These are phyloP conservation scores for Mus pahari DNA, from an alignment of 2,113 vertebrate genomes.

Conservation along the genomic window DNA sequence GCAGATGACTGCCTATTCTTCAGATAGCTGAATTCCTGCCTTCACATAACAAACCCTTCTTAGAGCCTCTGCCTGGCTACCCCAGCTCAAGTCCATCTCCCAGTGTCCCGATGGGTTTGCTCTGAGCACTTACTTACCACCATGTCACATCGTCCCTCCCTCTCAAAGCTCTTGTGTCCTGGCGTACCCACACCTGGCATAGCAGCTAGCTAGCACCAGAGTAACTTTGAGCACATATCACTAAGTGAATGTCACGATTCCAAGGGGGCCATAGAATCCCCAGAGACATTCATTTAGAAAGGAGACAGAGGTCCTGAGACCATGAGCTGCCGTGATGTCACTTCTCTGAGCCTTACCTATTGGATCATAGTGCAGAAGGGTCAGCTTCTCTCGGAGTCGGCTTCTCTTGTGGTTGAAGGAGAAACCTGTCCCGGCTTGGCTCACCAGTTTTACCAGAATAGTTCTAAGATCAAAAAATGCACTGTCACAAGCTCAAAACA, in stretches of 20 bases:
- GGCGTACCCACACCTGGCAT: not conserved
- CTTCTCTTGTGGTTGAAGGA: slow-evolving; percentile 92
- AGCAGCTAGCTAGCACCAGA: not conserved
- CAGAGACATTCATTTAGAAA: not conserved
- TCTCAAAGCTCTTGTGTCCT: not conserved
- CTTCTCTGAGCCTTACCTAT: slow-evolving; percentile 89
- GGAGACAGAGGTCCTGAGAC: not conserved
- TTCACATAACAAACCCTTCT: not conserved
- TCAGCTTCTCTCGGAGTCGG: slow-evolving; percentile 92
- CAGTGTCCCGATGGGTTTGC: not conserved
- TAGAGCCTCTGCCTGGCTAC: not conserved
- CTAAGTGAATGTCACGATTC: not conserved
- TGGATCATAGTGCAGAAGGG: slow-evolving; percentile 94
- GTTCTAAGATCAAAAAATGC: slow-evolving; percentile 85
- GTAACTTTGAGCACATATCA: not conserved
- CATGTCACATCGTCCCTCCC: not conserved
- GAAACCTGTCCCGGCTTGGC: slow-evolving; percentile 94
- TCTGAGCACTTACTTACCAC: not conserved
- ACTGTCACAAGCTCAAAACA: slow-evolving; percentile 48
- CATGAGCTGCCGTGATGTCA: not conserved
- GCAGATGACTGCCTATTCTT: not conserved
- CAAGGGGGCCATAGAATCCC: slow-evolving; percentile 16
- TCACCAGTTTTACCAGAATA: slow-evolving; percentile 95
- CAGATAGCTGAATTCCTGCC: not conserved
- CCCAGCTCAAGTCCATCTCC: not conserved